Conservation (phyloP, 2,888 invertebrate genomes). For the Sialis lutaria region DNA sequence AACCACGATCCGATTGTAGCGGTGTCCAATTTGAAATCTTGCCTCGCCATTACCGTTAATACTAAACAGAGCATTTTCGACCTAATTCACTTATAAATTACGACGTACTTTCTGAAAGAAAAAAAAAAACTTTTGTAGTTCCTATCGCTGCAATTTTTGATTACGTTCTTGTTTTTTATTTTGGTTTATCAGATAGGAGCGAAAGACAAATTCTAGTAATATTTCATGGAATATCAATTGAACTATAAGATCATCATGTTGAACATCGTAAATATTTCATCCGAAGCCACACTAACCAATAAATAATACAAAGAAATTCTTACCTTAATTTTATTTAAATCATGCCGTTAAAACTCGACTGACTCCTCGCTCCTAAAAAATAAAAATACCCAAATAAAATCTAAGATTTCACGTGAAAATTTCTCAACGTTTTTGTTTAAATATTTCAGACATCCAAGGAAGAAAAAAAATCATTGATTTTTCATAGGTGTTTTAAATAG, state of each 20-base stretch:
- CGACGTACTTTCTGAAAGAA: constrained; percentile 67
- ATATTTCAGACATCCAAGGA: constrained; percentile 23
- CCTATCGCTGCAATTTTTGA: neutral
- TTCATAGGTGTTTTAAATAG: constrained; percentile 8
- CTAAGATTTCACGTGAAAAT: constrained; percentile 6
- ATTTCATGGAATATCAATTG: neutral
- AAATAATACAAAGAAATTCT: constrained; percentile 14
- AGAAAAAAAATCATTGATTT: constrained; percentile 15
- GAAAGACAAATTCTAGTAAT: too few relatives aligned
- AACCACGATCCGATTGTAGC: constrained; percentile 89
- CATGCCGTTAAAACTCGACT: constrained; percentile 93
- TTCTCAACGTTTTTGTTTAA: constrained; percentile 1
- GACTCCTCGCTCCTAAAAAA: constrained; percentile 78
- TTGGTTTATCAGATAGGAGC: neutral
- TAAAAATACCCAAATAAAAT: constrained; percentile 9
- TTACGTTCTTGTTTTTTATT: neutral
- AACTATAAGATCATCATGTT: neutral
- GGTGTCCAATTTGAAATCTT: constrained; percentile 89
- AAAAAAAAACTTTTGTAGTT: constrained; percentile 5
- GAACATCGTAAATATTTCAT: neutral
- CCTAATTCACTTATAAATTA: constrained; percentile 96
- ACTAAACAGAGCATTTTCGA: constrained; percentile 91
- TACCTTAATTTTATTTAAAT: constrained; percentile 93
- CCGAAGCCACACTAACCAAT: too few relatives aligned
- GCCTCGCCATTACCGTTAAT: constrained; percentile 96